Evolutionary conservation across 2,113 vertebrate species (phyloP), one percentile per base, ranked within the genome.

Genomic region (Syngnathoides biaculeatus): DNA sequence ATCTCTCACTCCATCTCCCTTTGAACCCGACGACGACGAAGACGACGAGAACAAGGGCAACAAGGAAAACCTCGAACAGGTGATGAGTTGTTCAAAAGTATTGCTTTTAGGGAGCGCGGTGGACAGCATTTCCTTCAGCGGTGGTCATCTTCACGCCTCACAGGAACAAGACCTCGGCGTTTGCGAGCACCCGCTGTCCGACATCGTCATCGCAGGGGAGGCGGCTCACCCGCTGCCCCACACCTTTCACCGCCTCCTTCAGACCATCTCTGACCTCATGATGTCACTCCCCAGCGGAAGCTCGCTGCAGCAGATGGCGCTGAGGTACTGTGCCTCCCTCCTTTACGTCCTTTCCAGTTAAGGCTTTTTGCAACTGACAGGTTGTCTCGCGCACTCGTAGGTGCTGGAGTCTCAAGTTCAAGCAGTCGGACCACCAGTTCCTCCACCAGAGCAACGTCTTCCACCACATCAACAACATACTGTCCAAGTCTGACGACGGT

Each of bases 201-300:
- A 99, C 68, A 99, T 99, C 24, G 94, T 99, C 45, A 99, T 99
- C n/a, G 97, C 97, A 4, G 97, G 97, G 0, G 97, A 99, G 83
- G 96, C 97, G 0, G 96, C 97, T 66, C 97, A 99, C 75, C 97
- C 97, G 4, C 91, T 99, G 14, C 97, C 97, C 15, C 96, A 98
- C 83, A 98, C 96, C 8, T 99, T 99, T 70, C 97, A 99, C 80
- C 95, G 95, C 56, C 93, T 99, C 27, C 95, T 99, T 6, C 97
- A 99, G 84, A 99, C 97, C 30, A 98, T 99, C 89, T 99, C 97
- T n/a, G 97, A 99, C 75, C 94, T 99, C 38, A 99, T 99, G 97
- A 99, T 99, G 97, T 97, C 97, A 52, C 94, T 99, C 62, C 97
- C 97, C 30, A 93, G 96, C 78, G 97, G 97, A 56, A 99, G 97